Evolutionary conservation across 2,888 invertebrate genomes (phyloP).

Genomic region (Agonopterix arenella): DNA sequence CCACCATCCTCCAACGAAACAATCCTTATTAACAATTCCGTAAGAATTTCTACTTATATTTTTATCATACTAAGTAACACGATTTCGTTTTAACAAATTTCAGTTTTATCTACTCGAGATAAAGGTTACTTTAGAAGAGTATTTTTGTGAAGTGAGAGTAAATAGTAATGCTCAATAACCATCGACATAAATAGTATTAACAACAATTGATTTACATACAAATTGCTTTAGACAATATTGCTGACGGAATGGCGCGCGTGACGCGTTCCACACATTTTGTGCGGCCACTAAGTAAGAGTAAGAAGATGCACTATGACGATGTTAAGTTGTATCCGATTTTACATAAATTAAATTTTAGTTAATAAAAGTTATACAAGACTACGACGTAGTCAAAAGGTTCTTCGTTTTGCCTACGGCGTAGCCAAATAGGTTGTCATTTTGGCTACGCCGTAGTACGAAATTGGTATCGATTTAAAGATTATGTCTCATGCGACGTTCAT

Average conservation of each 20-base stretch:
- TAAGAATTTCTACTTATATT: conserved; percentile 30
- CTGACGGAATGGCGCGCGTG: conserved; percentile 72
- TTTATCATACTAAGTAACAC: too few species aligned
- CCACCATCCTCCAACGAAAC: conserved; percentile 44
- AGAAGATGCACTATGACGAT: neutral
- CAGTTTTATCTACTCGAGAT: too few species aligned
- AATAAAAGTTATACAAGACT: too few species aligned
- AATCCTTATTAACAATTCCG: conserved; percentile 67
- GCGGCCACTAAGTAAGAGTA: conserved; percentile 23
- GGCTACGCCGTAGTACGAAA: too few species aligned
- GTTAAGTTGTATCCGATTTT: too few species aligned
- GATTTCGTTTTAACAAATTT: too few species aligned
- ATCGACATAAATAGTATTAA: conserved; percentile 75
- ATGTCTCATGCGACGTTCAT: too few species aligned
- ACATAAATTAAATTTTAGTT: too few species aligned
- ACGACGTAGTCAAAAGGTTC: too few species aligned
- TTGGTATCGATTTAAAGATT: too few species aligned
- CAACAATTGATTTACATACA: conserved; percentile 77
- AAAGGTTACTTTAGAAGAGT: neutral
- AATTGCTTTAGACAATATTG: conserved; percentile 77
- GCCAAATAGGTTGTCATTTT: too few species aligned
- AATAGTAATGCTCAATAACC: conserved; percentile 72
- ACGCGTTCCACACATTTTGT: conserved; percentile 51
- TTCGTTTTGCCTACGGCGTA: too few species aligned
- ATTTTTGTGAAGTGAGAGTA: conserved; percentile 36